Percentiles rank a stretch among this genome's conserved stretches.
Evolutionary conservation across 2,888 invertebrate species (phyloP).

Genomic region (Neoascia interrupta): DNA sequence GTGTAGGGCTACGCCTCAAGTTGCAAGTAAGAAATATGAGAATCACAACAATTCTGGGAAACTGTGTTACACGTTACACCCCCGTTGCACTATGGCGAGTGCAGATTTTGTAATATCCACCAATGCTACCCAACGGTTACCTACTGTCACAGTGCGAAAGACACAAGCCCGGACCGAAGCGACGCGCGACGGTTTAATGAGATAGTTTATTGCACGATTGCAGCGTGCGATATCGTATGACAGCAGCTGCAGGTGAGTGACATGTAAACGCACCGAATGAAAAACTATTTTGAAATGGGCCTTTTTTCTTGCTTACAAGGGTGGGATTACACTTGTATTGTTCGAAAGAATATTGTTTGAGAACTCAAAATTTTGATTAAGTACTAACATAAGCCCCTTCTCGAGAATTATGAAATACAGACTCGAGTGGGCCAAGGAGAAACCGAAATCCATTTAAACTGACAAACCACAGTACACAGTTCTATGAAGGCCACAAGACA

Average conservation of each 20-base stretch:
- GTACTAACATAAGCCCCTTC: constrained; percentile 10
- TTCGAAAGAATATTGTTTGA: constrained; percentile 43
- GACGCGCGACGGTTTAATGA: constrained; percentile 54
- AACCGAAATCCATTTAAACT: constrained; percentile 15
- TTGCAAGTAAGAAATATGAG: constrained; percentile 62
- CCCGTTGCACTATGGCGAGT: constrained; percentile 61
- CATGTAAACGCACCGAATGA: constrained; percentile 53
- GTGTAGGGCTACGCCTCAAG: constrained; percentile 29
- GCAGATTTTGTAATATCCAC: constrained; percentile 41
- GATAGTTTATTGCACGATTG: constrained; percentile 69
- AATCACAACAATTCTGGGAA: constrained; percentile 66
- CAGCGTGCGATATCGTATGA: constrained; percentile 60
- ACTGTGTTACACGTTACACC: constrained; percentile 64
- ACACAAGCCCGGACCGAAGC: constrained; percentile 33
- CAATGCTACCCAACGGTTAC: not conserved
- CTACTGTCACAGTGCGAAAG: constrained; percentile 13
- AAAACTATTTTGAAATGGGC: constrained; percentile 51
- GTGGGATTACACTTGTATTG: constrained; percentile 11
- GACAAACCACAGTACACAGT: constrained; percentile 20
- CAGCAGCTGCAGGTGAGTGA: constrained; percentile 60
- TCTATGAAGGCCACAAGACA: constrained; percentile 38
- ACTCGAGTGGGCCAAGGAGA: constrained; percentile 46
- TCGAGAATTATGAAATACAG: constrained; percentile 47
- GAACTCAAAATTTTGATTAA: constrained; percentile 23
- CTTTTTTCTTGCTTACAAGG: constrained; percentile 4